Percentiles rank a stretch among this genome's conserved stretches.
These are phyloP conservation scores for Hedychridium roseum DNA, from an alignment of 2,888 invertebrate species.

Conservation along the genomic window DNA sequence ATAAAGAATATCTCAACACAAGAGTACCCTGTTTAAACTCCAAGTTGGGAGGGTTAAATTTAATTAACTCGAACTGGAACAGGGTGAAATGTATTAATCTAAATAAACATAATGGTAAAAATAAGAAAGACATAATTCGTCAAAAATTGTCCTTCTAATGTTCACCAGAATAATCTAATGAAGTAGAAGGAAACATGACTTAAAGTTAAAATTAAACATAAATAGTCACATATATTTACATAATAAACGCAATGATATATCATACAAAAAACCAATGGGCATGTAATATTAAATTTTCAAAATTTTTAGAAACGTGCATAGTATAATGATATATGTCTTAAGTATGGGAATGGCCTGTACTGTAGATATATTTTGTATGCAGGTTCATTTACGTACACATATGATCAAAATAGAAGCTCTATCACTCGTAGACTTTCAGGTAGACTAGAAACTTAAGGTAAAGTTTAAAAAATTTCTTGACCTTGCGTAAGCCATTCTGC, in stretches of 20 bases:
- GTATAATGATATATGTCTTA: constrained; percentile 27
- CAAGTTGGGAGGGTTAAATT: constrained; percentile 58
- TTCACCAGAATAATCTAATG: constrained; percentile 17
- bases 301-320: constrained; percentile 12
- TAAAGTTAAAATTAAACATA: constrained; percentile 18
- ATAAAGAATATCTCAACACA: constrained; percentile 13
- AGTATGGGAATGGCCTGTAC: constrained; percentile 26
- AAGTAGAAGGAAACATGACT: constrained; percentile 38
- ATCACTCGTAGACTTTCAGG: constrained; percentile 40
- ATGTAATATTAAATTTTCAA: constrained; percentile 16
- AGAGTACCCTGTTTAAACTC: constrained; percentile 40
- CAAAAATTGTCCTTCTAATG: constrained; percentile 43
- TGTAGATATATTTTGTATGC: constrained; percentile 34
- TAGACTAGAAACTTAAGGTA: constrained; percentile 56
- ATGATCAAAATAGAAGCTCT: constrained; percentile 50
- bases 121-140: constrained; percentile 18
- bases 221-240: too few species aligned
- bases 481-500: constrained; percentile 27
- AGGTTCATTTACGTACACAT: constrained; percentile 30
- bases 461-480: constrained; percentile 43
- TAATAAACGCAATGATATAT: constrained; percentile 4
- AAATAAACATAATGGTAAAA: constrained; percentile 5
- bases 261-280: constrained; percentile 2
- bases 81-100: constrained; percentile 26
- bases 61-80: constrained; percentile 60